A percentile compares a stretch with the other conserved stretches of the same genome.
phyloP scores from a whole-genome alignment of 2,888 invertebrate genomes.

The Rhagonycha fulva region DNA sequence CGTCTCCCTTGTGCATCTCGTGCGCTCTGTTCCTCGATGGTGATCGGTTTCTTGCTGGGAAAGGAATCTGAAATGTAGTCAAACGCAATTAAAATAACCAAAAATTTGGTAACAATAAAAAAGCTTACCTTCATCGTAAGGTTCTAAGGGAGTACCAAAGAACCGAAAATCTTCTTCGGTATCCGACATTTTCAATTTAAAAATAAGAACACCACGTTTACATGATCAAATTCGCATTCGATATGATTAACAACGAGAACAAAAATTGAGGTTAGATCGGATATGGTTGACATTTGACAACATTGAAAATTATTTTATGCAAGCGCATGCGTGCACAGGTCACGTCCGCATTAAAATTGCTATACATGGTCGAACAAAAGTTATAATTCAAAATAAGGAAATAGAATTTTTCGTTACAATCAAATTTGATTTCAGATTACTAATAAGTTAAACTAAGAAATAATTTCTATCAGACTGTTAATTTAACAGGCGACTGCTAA shows the following conservation, averaged over 20 bases:
- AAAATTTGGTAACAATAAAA: background rate
- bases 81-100: background rate
- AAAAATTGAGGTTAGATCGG: background rate
- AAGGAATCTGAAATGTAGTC: conserved; percentile 65
- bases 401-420: no score
- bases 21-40: conserved; percentile 85
- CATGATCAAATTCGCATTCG: background rate
- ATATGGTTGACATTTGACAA: background rate
- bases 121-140: background rate
- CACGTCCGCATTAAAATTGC: background rate
- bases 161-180: conserved; percentile 68
- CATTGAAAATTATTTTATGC: background rate
- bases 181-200: conserved; percentile 44
- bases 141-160: conserved; percentile 68
- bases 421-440: no score
- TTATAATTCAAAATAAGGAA: no score
- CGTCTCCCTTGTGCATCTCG: conserved; percentile 87
- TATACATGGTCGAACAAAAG: background rate
- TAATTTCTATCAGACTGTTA: no score
- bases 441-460: no score
- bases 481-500: no score
- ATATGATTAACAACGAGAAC: background rate
- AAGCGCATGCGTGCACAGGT: background rate
- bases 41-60: conserved; percentile 78
- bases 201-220: background rate